Evolutionary conservation across 2,888 invertebrate species (phyloP), one percentile per base, ranked within the genome.

Genomic region (Cosmorhoe ocellata): DNA sequence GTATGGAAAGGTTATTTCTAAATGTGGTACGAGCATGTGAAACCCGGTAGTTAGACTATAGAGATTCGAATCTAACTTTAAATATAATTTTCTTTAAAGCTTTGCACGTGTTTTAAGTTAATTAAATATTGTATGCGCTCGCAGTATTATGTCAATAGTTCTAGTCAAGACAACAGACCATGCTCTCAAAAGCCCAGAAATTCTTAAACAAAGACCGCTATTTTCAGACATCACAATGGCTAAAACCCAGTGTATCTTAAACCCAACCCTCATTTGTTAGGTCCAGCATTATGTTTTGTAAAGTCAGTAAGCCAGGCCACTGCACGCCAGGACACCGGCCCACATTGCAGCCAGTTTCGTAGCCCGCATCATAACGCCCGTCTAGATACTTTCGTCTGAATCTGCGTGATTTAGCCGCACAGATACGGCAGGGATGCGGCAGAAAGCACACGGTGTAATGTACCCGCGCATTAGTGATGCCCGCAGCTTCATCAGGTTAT

Each of bases 241-340:
- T 24, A 9, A 10, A 12, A 14, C 46, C 6, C 24, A 27, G 41
- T 48, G 53, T 42, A 28, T 9, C n/a, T 7, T 18, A 8, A 13
- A 0, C 40, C 40, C 31, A 14, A 36, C 36, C n/a, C 13, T 45
- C 49, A 50, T 46, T 49, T 34, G 54, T 50, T 42, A 34, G 11
- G 38, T 36, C 36, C 39, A 14, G 33, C 42, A 50, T 54, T 27
- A 53, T 45, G 49, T 45, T 50, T 30, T 43, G 49, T 50, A 36
- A 36, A 34, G 34, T 48, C 39, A 40, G 13, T 42, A 46, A 46
- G 27, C 39, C 36, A 18, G 51, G 11, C 33, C 36, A 24, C 47
- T 51, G 43, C 36, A 40, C n/a, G 44, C 27, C 9, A 34, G 37
- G 43, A 39, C 40, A 47, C 36, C 39, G 43, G 10, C 42, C 42